Evolutionary conservation across 1,140 invertebrate genomes (phyloP), one percentile per base, ranked within the genome.

Genomic region (Lepidotrigona ventralis): DNA sequence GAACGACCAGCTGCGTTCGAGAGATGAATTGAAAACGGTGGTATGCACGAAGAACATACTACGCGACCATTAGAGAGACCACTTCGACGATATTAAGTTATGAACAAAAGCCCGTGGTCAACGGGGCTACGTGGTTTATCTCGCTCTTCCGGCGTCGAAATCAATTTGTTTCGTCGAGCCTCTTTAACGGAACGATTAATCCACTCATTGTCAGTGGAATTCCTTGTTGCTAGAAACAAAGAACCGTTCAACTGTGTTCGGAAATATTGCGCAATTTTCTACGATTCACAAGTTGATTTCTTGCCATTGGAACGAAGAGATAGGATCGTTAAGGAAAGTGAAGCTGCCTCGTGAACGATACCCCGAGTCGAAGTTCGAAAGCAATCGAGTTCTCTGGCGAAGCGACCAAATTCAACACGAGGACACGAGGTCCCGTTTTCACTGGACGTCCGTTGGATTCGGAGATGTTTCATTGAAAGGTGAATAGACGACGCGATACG

Each of bases 61-160:
- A 8, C 0, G 46, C 81, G 23, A 29, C 74, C 56, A 63, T 72
- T 70, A 79, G 60, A 29, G 68, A 54, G 75, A 58, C 75, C 81
- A 79, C 81, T 83, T 70, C n/a, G 79, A 70, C 81, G 58, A 83
- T 53, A 54, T 83, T 83, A 83, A 79, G 51, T 83, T 83, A 82
- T 68, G 81, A 83, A 63, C 68, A 78, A 76, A 63, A 72, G 58
- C 64, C 21, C 33, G 19, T 60, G 79, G 60, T 66, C 53, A 60
- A 77, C 54, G 54, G 33, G 39, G n/a, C n/a, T 76, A 29, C 64
- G 73, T 69, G 64, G 15, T 54, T 58, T 82, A 56, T 76, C 73
- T 46, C 53, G 19, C 51, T 81, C 23, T 53, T 73, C 26, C 19
- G 46, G 69, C 26, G 58, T 66, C 54, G 26, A 21, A 73, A 73